Base-by-base conservation (phyloP, 2,113 vertebrate genomes). In the Donacobius atricapilla region DNA sequence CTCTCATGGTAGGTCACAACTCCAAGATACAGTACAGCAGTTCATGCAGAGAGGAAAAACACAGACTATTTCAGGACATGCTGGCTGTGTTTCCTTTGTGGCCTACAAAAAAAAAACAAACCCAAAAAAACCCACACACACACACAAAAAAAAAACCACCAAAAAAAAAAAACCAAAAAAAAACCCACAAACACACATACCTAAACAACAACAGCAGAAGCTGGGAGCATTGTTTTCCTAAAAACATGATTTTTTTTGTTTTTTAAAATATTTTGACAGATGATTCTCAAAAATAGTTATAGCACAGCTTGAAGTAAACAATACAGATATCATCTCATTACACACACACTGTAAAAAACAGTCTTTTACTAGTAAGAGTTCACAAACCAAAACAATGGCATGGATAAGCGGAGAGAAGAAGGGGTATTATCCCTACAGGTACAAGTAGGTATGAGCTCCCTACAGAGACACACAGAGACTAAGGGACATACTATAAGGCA, bases 361-460 rank as follows among this genome's bases (percentile, higher is more conserved):
- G 92, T 90, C 33, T 86, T 95, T 95, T 83, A 44, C 65, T 57
- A 61, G 45, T 22, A 65, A 88, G 61, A 44, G 79, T 92, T 93
- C 85, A 94, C 48, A 91, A 88, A 90, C 44, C 22, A 65, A 91
- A 91, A 60, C 77, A 82, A 94, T 31, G 31, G 40, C 56, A 91
- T 76, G 53, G 66, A 22, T 53, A 79, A 91, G 28, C 53, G 24
- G 11, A 63, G 33, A 71, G 44, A 78, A 95, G 39, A 40, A 87
- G 70, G 48, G n/a, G 57, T 76, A 76, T 94, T 95, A 94, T 93
- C 87, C 48, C 85, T 57, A 65, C 75, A 93, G 92, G 78, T 60
- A 90, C 37, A 47, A 60, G 69, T 7, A 72, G 84, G 78, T 91
- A 75, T 4, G 5, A 87, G 73, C 82, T 87, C 40, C 81, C 92